Conservation (phyloP, 2,888 invertebrate genomes). For the Dicyrtoma fusca region DNA sequence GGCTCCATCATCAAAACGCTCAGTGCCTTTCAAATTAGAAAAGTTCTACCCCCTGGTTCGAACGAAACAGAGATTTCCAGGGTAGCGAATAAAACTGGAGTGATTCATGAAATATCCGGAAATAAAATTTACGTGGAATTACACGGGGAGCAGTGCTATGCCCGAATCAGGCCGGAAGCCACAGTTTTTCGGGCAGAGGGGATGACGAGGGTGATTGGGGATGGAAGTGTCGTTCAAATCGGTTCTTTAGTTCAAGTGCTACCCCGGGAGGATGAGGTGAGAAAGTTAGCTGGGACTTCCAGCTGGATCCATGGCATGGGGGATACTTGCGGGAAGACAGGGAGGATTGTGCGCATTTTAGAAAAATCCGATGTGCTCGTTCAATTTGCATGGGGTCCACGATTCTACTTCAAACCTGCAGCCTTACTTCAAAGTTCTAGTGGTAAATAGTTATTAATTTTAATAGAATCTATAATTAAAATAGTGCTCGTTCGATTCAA, state of each 20-base stretch:
- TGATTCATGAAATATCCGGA: constrained; percentile 10
- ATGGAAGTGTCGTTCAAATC: background rate
- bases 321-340: constrained; percentile 14
- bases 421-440: constrained; percentile 1
- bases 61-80: no score
- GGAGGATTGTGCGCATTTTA: background rate
- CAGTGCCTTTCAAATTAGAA: no score
- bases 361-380: constrained; percentile 3
- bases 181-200: background rate
- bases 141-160: background rate
- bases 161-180: background rate
- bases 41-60: no score
- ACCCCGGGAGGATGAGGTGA: background rate
- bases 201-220: background rate
- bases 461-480: no score
- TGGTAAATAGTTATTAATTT: no score
- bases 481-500: no score
- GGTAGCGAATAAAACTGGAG: constrained; percentile 1
- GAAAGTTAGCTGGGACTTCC: background rate
- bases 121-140: constrained; percentile 14
- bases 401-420: constrained; percentile 3
- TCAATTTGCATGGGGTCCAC: constrained; percentile 17
- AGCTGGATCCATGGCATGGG: constrained; percentile 10
- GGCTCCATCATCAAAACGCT: no score
- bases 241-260: constrained; percentile 12